Evolutionary conservation across 2,797 vertebrate species (phyloP).

Genomic region (Adelosebastes latens): DNA sequence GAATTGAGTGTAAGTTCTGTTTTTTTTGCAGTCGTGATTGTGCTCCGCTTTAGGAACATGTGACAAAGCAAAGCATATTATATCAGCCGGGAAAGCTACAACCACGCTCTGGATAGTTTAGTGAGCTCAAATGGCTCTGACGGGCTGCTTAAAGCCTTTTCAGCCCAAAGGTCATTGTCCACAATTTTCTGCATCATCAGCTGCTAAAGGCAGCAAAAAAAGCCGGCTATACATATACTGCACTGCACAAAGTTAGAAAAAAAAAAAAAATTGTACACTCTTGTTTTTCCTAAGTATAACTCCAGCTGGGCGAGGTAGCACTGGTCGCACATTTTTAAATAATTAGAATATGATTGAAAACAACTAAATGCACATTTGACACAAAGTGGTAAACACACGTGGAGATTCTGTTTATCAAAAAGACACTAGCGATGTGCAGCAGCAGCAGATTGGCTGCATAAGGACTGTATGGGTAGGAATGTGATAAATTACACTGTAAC

Average conservation of each 20-base stretch:
- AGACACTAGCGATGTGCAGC: slow-evolving; percentile 12
- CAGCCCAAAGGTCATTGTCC: slow-evolving; percentile 53
- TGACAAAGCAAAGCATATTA: slow-evolving; percentile 53
- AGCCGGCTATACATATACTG: background rate
- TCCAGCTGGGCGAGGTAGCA: background rate
- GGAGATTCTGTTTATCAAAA: slow-evolving; percentile 22
- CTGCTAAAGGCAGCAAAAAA: slow-evolving; percentile 18
- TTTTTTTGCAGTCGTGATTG: slow-evolving; percentile 36
- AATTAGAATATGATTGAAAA: slow-evolving; percentile 17
- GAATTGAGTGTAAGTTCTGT: slow-evolving; percentile 31
- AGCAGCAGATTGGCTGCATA: slow-evolving; percentile 2
- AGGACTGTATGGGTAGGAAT: background rate
- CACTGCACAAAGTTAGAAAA: background rate
- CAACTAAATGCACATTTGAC: slow-evolving; percentile 15
- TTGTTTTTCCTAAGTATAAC: background rate
- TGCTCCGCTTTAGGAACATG: slow-evolving; percentile 20
- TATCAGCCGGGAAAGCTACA: slow-evolving; percentile 32
- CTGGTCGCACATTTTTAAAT: background rate
- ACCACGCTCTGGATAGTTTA: slow-evolving; percentile 28
- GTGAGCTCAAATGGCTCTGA: slow-evolving; percentile 41
- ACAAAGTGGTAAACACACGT: slow-evolving; percentile 22
- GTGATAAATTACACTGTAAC: slow-evolving; percentile 42
- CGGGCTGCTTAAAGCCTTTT: slow-evolving; percentile 40
- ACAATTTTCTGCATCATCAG: slow-evolving; percentile 52
- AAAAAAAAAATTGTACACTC: background rate